Base-by-base conservation (phyloP, 2,888 invertebrate genomes). In the Drosophila prostipennis region DNA sequence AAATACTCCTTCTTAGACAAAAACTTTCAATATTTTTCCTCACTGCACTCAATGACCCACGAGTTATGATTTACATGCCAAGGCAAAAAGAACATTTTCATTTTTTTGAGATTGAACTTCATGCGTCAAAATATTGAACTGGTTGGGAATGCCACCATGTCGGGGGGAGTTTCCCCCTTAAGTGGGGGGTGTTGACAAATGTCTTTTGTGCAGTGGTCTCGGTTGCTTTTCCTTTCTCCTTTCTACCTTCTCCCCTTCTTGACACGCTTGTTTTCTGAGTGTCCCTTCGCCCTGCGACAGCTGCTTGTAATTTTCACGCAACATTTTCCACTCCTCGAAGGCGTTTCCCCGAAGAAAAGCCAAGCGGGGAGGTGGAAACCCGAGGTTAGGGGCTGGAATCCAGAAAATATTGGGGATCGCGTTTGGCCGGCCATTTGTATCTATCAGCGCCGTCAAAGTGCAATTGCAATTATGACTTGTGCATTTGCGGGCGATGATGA, bases 161-260 rank as follows among this genome's bases (percentile, higher is more conserved):
- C 43, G 16, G 36, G 52, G 37, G 49, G 34, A 49, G 54, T 67
- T 53, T 39, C 39, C 45, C 40, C 42, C 63, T 60, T 87, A 85
- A 87, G 83, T 87, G 75, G 78, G 76, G 78, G 80, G 80, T 87
- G 89, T 86, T 89, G 88, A 87, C 88, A 87, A 89, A 87, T 88
- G 86, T 79, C 78, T 79, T 79, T 81, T 89, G 86, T 81, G 85
- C 68, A 26, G 36, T 40, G 16, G 36, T 40, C 36, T 42, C 32
- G 42, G 42, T 53, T 32, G 56, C 63, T 56, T 48, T 42, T 34
- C 40, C 48, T 34, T 51, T 51, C 37, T 29, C 45, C 45, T 2
- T n/a, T 26, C 13, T n/a, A n/a, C n/a, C n/a, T n/a, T n/a, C 14
- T 8, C 45, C 26, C 14, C 37, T 26, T 63, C 73, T 34, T 64